These are phyloP conservation scores for Zapus hudsonius DNA, from an alignment of 2,113 vertebrate genomes.

Conservation along the genomic window DNA sequence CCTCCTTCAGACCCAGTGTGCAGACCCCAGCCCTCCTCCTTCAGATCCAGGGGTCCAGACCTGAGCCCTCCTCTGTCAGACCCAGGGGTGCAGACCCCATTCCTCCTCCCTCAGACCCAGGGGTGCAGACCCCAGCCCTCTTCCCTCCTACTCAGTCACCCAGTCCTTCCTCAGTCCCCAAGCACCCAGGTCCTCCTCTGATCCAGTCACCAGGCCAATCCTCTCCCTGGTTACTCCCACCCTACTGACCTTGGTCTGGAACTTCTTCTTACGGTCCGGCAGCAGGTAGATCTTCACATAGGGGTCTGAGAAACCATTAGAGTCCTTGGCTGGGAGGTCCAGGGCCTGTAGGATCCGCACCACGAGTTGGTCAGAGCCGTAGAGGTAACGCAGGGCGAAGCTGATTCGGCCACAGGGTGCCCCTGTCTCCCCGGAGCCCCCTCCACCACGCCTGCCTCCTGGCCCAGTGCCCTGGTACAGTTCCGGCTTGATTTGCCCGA, in stretches of 20 bases:
- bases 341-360: constrained; percentile 94
- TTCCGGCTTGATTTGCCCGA: constrained; percentile 95
- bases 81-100: neutral
- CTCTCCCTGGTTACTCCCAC: no score
- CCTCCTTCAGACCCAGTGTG: neutral
- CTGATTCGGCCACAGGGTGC: constrained; percentile 93
- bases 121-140: neutral
- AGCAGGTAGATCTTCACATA: constrained; percentile 97
- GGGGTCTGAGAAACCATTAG: constrained; percentile 95
- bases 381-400: constrained; percentile 94
- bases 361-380: constrained; percentile 94
- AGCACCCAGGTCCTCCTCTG: neutral
- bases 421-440: constrained; percentile 69
- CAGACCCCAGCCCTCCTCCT: neutral
- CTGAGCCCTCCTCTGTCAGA: neutral
- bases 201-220: neutral
- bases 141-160: neutral
- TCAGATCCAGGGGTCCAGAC: neutral
- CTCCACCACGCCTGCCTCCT: constrained; percentile 86
- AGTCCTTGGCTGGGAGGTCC: constrained; percentile 94
- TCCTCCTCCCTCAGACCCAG: neutral
- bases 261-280: constrained; percentile 97
- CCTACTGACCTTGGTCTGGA: constrained; percentile 89
- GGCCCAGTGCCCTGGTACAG: constrained; percentile 89
- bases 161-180: neutral